Evolutionary conservation across 2,113 vertebrate genomes (phyloP), one percentile per base, ranked within the genome.

Genomic region (Seriola dumerili): DNA sequence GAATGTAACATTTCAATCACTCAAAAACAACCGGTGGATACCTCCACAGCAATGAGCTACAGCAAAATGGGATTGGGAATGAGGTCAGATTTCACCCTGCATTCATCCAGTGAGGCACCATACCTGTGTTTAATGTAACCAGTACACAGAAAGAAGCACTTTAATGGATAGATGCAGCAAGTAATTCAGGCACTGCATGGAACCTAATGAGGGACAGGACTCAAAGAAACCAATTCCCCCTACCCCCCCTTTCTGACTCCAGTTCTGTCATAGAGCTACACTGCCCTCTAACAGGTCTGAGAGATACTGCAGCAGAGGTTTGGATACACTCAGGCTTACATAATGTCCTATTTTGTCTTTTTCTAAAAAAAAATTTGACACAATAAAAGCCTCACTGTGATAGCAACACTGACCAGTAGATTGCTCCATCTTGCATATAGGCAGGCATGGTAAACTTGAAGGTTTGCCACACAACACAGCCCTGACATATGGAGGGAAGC

Each of bases 261-360:
- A 2, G 17, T 14, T 84, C 25, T 89, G 86, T 72, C 76, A 89
- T 80, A 92, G 94, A 93, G 85, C 88, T 93, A 83, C 80, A 91
- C 85, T 95, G 93, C 94, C 94, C 95, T 92, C 94, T 83, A 91
- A 89, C 78, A 91, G 85, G 93, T 94, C 88, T 94, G 75, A 68
- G 50, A 21, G 76, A 91, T 93, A 95, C 92, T 94, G 88, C 90
- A 89, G 65, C 38, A 29, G 23, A 52, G 75, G 12, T 23, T 70
- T 62, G 40, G 25, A 21, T 16, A 29, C 54, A 54, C 54, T 44
- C 34, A 42, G 38, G 32, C 71, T 83, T 44, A 82, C 23, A 63
- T 63, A 48, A 68, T 86, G 40, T 66, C 57, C 81, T 36, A 57
- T 55, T 78, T 79, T 84, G 38, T 63, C 67, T 71, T 42, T 76